Base-by-base conservation (phyloP, 2,797 vertebrate genomes). In the Galaxias olidus region DNA sequence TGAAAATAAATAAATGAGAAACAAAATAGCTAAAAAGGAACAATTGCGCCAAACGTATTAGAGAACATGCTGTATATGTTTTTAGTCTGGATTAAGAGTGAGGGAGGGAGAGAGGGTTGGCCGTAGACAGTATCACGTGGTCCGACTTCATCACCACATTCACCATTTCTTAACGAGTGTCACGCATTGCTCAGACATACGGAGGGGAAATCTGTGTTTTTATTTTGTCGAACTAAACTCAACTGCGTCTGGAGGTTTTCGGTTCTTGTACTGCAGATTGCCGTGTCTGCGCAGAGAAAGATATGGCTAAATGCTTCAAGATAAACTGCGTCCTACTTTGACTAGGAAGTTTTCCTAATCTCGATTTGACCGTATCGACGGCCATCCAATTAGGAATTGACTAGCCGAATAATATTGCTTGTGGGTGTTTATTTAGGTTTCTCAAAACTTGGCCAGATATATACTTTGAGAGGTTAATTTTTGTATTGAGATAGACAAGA, bases 41-140 rank as follows among this genome's bases (percentile, higher is more conserved):
- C n/a, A n/a, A n/a, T n/a, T n/a, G n/a, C n/a, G n/a, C n/a, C n/a
- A n/a, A n/a, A n/a, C n/a, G n/a, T n/a, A n/a, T n/a, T n/a, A n/a
- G n/a, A n/a, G n/a, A n/a, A n/a, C n/a, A n/a, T n/a, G n/a, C n/a
- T n/a, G n/a, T n/a, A n/a, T n/a, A n/a, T n/a, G n/a, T n/a, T n/a
- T n/a, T n/a, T n/a, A n/a, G n/a, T n/a, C n/a, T n/a, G n/a, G n/a
- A n/a, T n/a, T n/a, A n/a, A n/a, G n/a, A n/a, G n/a, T n/a, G n/a
- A n/a, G n/a, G n/a, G n/a, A n/a, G 13, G 30, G n/a, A 14, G 69
- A 62, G 55, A 54, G 41, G 59, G 69, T 57, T 4, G 50, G 59
- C 55, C 55, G 17, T 11, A 13, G 40, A 63, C 50, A 59, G 48
- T 8, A 69, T 86, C 86, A 89, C 85, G 79, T 89, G 88, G 57